A percentile compares a stretch with the other conserved stretches of the same genome.
Conservation (phyloP, 2,113 vertebrate species). For the Anguilla japonica region DNA sequence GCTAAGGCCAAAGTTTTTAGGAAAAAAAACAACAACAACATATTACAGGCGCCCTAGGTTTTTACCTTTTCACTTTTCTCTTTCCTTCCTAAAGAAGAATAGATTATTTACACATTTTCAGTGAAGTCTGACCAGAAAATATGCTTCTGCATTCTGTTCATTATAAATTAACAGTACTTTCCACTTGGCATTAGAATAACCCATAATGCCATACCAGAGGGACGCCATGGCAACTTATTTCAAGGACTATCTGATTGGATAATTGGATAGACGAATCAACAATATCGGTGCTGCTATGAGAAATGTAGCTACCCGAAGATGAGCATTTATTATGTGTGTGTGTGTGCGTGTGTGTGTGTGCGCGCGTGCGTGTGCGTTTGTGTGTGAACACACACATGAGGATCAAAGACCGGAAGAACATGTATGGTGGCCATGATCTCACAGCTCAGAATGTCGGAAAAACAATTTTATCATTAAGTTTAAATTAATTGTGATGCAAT, state of each 20-base stretch:
- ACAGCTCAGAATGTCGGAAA: too few relatives aligned
- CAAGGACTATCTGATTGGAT: neutral
- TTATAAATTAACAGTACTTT: neutral
- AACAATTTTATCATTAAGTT: too few relatives aligned
- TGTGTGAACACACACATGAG: too few relatives aligned
- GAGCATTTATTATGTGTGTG: too few relatives aligned
- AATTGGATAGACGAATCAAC: neutral
- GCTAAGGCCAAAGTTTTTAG: neutral
- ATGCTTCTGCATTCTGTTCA: neutral
- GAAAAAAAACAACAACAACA: neutral
- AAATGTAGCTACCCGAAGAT: neutral
- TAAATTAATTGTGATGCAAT: too few relatives aligned
- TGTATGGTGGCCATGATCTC: too few relatives aligned
- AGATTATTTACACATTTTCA: neutral
- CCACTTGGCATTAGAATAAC: neutral
- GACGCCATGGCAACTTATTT: neutral
- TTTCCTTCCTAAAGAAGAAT: neutral
- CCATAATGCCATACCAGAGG: neutral
- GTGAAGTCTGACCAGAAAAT: too few relatives aligned
- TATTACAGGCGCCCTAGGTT: neutral
- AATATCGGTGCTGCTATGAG: neutral
- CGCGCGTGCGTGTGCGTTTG: too few relatives aligned
- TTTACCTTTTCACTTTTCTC: neutral
- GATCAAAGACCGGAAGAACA: too few relatives aligned
- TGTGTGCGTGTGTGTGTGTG: too few relatives aligned